These are phyloP conservation scores for Galagoides demidoff DNA, from an alignment of 2,797 vertebrate species.

Conservation along the genomic window DNA sequence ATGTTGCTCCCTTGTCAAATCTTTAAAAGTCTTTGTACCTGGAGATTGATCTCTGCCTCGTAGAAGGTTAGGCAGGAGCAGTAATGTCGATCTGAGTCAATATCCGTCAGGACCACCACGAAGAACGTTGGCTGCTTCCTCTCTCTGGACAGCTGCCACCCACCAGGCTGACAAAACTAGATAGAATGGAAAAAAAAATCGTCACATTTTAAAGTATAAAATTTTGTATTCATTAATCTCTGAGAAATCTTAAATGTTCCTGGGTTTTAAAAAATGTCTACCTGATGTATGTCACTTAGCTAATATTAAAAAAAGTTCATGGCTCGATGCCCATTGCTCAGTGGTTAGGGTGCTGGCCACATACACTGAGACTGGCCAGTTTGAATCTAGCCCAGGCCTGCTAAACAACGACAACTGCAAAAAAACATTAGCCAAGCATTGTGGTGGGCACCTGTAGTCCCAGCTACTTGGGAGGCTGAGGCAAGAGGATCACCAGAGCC, in stretches of 20 bases:
- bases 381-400: no score
- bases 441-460: no score
- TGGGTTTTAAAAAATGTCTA: neutral
- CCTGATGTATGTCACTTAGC: neutral
- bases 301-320: neutral
- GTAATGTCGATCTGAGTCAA: conserved; percentile 98
- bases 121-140: conserved; percentile 97
- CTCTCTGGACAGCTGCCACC: conserved; percentile 96
- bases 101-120: conserved; percentile 97
- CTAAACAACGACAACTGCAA: no score
- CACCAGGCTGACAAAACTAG: conserved; percentile 98
- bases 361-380: no score
- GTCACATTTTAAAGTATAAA: conserved; percentile 56
- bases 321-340: no score
- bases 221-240: conserved; percentile 21
- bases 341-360: no score
- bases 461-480: no score
- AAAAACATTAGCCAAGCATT: no score
- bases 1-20: conserved; percentile 22
- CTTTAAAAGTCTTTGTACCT: conserved; percentile 88
- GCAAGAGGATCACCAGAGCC: no score
- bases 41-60: conserved; percentile 97
- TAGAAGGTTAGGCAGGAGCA: conserved; percentile 98
- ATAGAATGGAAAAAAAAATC: conserved; percentile 20
- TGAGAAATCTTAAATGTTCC: conserved; percentile 13